These are phyloP conservation scores for Vanessa atalanta DNA, from an alignment of 1,140 invertebrate species.

Conservation along the genomic window DNA sequence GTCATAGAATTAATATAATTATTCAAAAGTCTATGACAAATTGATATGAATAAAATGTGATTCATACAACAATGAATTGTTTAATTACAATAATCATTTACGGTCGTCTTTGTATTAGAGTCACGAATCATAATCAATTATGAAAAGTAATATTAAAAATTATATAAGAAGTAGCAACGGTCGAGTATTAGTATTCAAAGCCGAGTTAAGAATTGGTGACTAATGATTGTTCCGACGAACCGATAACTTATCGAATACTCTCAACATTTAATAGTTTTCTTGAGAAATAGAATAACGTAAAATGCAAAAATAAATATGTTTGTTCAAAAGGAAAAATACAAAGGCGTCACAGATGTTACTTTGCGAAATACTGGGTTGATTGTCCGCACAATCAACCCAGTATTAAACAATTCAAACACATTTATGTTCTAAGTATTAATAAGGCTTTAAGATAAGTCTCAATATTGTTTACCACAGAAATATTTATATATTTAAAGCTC, in stretches of 20 bases:
- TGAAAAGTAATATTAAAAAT: background rate
- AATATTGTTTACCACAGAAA: too few relatives aligned
- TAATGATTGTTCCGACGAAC: background rate
- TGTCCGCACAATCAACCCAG: too few relatives aligned
- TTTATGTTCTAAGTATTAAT: background rate
- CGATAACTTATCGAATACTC: background rate
- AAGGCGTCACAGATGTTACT: slow-evolving; percentile 18
- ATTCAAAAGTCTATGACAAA: slow-evolving; percentile 8
- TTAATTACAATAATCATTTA: background rate
- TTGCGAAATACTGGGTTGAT: background rate
- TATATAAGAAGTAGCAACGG: too few relatives aligned
- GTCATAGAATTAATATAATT: background rate
- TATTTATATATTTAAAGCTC: too few relatives aligned
- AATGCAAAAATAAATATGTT: background rate
- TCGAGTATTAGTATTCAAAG: too few relatives aligned
- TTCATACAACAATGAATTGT: slow-evolving; percentile 3
- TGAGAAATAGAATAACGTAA: background rate
- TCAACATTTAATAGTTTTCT: slow-evolving; percentile 3
- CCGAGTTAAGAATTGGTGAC: too few relatives aligned
- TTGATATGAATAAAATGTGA: slow-evolving; percentile 6
- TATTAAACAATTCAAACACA: background rate
- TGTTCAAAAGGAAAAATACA: background rate
- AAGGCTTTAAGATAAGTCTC: too few relatives aligned
- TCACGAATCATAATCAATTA: slow-evolving; percentile 1
- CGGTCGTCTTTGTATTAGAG: background rate